These are phyloP conservation scores for Laothoe populi DNA, from an alignment of 2,888 invertebrate genomes.

Conservation along the genomic window DNA sequence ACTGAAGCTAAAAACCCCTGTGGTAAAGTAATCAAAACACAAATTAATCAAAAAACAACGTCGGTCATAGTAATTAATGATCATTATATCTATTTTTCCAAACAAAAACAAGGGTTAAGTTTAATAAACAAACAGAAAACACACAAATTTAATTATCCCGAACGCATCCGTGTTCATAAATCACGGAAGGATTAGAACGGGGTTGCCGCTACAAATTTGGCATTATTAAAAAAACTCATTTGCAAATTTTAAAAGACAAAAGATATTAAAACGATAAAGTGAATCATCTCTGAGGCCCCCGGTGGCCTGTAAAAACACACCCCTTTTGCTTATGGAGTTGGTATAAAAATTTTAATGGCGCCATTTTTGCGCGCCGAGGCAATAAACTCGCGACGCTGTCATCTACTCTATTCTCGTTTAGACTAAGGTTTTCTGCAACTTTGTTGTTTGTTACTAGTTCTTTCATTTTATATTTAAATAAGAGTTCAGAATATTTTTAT, in stretches of 20 bases:
- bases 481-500: no score
- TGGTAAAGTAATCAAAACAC: neutral
- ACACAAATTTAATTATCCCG: slow-evolving; percentile 57
- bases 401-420: neutral
- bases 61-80: neutral
- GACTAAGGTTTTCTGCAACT: neutral
- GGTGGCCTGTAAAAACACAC: slow-evolving; percentile 57
- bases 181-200: slow-evolving; percentile 71
- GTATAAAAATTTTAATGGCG: slow-evolving; percentile 38
- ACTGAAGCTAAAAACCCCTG: no score
- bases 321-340: slow-evolving; percentile 34
- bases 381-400: slow-evolving; percentile 18
- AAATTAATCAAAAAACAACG: neutral
- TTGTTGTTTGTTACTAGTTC: neutral
- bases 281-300: slow-evolving; percentile 74
- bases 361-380: neutral
- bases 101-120: slow-evolving; percentile 50
- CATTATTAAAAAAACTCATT: slow-evolving; percentile 84
- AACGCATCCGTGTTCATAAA: slow-evolving; percentile 55
- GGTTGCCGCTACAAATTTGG: slow-evolving; percentile 72
- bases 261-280: slow-evolving; percentile 81
- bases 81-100: slow-evolving; percentile 1
- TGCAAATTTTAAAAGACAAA: slow-evolving; percentile 82
- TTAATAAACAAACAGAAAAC: slow-evolving; percentile 55
- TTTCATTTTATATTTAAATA: neutral